These are phyloP conservation scores for Bacillus rossius DNA, from an alignment of 1,140 invertebrate genomes.

Conservation along the genomic window DNA sequence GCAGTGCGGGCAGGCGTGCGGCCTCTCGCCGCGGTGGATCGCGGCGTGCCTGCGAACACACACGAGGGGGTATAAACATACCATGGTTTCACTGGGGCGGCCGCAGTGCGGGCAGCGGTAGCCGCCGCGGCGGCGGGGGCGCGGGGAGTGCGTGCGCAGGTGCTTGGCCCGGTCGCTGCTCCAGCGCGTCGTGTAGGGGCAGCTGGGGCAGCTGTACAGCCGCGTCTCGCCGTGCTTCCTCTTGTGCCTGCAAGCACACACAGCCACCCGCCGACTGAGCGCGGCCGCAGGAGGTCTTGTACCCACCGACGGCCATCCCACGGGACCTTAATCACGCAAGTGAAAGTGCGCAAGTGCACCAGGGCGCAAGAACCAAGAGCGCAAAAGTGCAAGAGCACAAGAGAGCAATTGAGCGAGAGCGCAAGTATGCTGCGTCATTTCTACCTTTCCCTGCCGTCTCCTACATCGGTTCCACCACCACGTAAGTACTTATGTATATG, in stretches of 20 bases:
- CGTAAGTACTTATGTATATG: no score
- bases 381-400: no score
- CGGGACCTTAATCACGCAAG: no score
- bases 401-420: no score
- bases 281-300: neutral
- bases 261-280: neutral
- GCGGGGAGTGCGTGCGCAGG: slow-evolving; percentile 26
- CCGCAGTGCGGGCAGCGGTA: slow-evolving; percentile 28
- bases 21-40: slow-evolving; percentile 46
- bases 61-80: neutral
- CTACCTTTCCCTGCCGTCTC: no score
- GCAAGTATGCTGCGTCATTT: no score
- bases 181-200: slow-evolving; percentile 11
- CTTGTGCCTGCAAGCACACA: slow-evolving; percentile 30
- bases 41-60: slow-evolving; percentile 46
- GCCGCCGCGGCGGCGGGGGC: slow-evolving; percentile 29
- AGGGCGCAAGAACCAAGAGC: no score
- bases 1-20: slow-evolving; percentile 60
- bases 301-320: no score
- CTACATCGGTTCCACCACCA: no score
- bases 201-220: slow-evolving; percentile 27
- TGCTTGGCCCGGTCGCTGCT: slow-evolving; percentile 11
- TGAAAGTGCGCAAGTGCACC: no score
- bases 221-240: slow-evolving; percentile 31
- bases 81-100: slow-evolving; percentile 27